Evolutionary conservation across 2,888 invertebrate genomes (phyloP), one percentile per base, ranked within the genome.

Genomic region (Eristalinus aeneus): DNA sequence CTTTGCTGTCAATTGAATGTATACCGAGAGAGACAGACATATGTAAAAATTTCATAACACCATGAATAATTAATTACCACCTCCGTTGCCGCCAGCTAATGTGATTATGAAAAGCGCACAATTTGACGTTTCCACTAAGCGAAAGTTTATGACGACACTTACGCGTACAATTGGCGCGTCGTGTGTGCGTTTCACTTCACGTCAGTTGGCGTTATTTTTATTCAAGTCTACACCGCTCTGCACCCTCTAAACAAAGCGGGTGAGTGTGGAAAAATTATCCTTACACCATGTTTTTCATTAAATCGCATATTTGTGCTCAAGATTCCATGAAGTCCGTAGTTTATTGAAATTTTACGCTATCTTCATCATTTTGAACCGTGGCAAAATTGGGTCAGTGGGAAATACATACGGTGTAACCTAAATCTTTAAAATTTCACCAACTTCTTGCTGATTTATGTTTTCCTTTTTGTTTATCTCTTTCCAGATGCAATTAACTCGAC

Each of bases 401-500:
- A 46, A 46, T 16, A 1, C 1, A 6, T 6, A n/a, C n/a, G 46
- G 16, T n/a, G 46, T 46, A 16, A 46, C 46, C 46, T 8, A 16
- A 46, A 46, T 56, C 11, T 56, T 22, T 11, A 56, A 56, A 56
- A 22, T 23, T 56, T n/a, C 2, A 22, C 12, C 23, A 56, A 61
- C 46, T 54, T 31, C 31, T 36, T 12, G 32, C 46, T 65, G 32
- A 54, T 56, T 32, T 61, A 58, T 64, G 22, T 5, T 46, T 20
- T 67, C 32, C n/a, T n/a, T 23, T 56, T 22, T 20, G 61, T 67
- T 53, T 65, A 10, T 77, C 39, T 27, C 32, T 54, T 84, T 86
- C 56, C 82, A 86, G 86, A 73, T 86, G 77, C 74, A 64, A 77
- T 65, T 78, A 65, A 60, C 65, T 74, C 77, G 23, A 53, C 56